A percentile compares a stretch with the other conserved stretches of the same genome.
Evolutionary conservation across 2,888 invertebrate genomes (phyloP).

Genomic region (Drosophila sordidapex): DNA sequence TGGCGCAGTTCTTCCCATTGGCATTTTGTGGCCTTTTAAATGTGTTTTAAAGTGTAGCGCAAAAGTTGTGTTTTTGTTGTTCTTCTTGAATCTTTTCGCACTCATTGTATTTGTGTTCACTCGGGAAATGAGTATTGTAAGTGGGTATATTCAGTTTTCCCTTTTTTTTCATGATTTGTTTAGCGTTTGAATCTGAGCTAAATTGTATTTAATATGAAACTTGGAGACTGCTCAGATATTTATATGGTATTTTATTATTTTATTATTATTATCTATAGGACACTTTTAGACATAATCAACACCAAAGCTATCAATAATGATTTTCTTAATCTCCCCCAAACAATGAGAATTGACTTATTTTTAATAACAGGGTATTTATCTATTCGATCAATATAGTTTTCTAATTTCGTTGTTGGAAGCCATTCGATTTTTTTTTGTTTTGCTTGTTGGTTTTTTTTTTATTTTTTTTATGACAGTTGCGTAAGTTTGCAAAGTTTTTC

Average conservation of each 20-base stretch:
- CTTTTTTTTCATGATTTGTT: not conserved
- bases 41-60: conserved; percentile 63
- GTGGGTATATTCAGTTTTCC: conserved; percentile 9
- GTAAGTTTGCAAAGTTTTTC: conserved; percentile 32
- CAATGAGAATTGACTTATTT: not conserved
- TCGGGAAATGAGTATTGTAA: conserved; percentile 3
- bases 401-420: conserved; percentile 3
- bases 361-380: not conserved
- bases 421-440: conserved; percentile 7
- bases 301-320: not conserved
- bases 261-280: not conserved
- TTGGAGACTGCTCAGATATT: not conserved
- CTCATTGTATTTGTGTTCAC: conserved; percentile 39
- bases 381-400: not conserved
- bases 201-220: not conserved
- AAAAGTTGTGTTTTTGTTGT: conserved; percentile 22
- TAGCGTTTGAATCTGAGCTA: not conserved
- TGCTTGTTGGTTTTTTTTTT: not conserved
- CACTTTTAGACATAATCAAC: not conserved
- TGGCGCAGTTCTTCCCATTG: conserved; percentile 38
- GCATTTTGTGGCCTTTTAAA: conserved; percentile 65
- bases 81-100: conserved; percentile 33
- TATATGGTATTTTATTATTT: not conserved
- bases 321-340: not conserved
- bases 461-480: conserved; percentile 57